phyloP scores from a whole-genome alignment of 2,888 invertebrate species.

The Cheiracanthium punctorium region DNA sequence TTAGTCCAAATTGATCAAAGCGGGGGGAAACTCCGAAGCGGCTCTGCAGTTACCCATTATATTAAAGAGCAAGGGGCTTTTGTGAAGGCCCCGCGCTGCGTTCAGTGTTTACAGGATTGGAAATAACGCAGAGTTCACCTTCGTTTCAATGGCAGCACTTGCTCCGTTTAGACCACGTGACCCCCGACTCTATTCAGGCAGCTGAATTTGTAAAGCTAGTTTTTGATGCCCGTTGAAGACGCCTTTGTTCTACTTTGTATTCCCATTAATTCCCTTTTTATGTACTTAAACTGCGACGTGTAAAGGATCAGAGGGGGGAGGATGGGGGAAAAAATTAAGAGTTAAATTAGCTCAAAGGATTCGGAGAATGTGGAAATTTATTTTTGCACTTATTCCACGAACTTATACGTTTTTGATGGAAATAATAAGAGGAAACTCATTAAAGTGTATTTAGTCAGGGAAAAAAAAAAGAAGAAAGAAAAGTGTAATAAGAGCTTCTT shows the following conservation, averaged over 20 bases:
- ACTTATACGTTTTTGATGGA: too few species aligned
- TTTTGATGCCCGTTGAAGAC: conserved; percentile 2
- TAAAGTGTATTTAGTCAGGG: too few species aligned
- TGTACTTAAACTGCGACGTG: not conserved
- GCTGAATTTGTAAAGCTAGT: conserved; percentile 33
- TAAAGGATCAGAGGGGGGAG: not conserved
- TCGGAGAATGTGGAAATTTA: not conserved
- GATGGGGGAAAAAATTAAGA: not conserved
- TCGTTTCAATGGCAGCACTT: conserved; percentile 67
- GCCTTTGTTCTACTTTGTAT: conserved; percentile 13
- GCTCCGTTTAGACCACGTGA: conserved; percentile 54
- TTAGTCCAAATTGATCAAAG: conserved; percentile 65
- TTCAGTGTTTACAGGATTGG: conserved; percentile 63
- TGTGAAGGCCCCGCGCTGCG: conserved; percentile 41
- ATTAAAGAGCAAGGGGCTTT: conserved; percentile 64
- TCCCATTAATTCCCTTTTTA: conserved; percentile 19
- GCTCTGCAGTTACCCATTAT: conserved; percentile 64
- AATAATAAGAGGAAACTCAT: too few species aligned
- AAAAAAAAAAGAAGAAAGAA: too few species aligned
- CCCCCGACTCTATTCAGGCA: conserved; percentile 43
- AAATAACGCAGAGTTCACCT: conserved; percentile 65
- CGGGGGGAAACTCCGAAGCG: not conserved
- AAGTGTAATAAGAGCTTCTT: too few species aligned
- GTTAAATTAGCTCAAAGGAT: not conserved
- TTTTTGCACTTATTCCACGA: too few species aligned